Evolutionary conservation across 2,113 vertebrate genomes (phyloP), one percentile per base, ranked within the genome.

Genomic region (Potamarius usumacintae): DNA sequence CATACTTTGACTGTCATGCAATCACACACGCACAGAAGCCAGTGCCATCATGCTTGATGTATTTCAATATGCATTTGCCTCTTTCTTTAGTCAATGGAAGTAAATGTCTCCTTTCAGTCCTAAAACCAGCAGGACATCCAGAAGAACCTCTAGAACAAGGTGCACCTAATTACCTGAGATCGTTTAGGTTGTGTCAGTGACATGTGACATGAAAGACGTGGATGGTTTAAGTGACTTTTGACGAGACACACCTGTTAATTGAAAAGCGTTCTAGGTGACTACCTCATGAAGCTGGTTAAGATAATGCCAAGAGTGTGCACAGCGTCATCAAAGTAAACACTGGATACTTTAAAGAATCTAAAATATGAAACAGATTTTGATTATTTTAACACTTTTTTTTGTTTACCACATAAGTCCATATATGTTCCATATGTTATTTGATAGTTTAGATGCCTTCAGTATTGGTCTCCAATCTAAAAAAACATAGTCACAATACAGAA

Each of bases 81-180:
- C n/a, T 30, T 30, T 65, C 55, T 77, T 89, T 91, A 85, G 85
- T 88, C 71, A 86, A 86, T 91, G 91, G 87, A 89, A 91, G 91
- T 85, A 91, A 86, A n/a, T 42, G 74, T 89, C 82, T 84, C 86
- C 82, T 63, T 83, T 86, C 86, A 89, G 71, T 57, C 52, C 85
- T 90, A 86, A 85, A 87, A 82, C 69, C 89, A 90, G 86, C 88
- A 89, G 85, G 48, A 74, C 25, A 15, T 86, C 82, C 18, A 27
- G 63, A 86, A 50, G 22, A 85, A 85, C 84, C 81, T 62, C 71
- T 82, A 89, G 76, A 88, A 83, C 89, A 85, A 88, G 81, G 82
- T 17, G 22, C 85, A 17, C 60, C 60, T 55, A 57, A 27, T 42
- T 25, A 80, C 55, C 55, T 60, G 57, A 34, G 72, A 14, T 25